These are phyloP conservation scores for Psephotus haematonotus DNA, from an alignment of 2,113 vertebrate genomes.

Conservation along the genomic window DNA sequence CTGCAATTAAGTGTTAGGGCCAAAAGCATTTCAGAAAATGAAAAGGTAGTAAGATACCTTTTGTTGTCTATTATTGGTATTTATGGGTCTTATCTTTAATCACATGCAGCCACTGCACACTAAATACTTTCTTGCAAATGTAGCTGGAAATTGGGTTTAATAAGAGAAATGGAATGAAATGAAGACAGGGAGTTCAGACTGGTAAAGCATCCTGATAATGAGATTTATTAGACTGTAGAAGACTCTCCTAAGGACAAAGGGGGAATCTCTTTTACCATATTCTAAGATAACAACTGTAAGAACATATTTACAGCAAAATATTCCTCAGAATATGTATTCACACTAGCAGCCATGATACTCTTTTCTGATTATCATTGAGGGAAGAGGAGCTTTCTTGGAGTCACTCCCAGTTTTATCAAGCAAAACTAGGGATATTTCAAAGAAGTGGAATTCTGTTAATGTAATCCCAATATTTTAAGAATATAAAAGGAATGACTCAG, in stretches of 20 bases:
- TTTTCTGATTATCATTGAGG: neutral
- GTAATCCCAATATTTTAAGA: neutral
- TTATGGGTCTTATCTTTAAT: neutral
- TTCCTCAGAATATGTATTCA: neutral
- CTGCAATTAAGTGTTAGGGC: conserved; percentile 1
- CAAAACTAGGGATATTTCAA: neutral
- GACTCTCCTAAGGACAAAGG: neutral
- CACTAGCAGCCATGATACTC: neutral
- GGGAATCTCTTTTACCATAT: neutral
- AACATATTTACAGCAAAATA: neutral
- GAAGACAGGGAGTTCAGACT: neutral
- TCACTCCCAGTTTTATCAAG: neutral
- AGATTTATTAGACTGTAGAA: neutral
- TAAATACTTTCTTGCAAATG: neutral
- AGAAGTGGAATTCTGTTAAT: neutral
- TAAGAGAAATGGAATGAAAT: neutral
- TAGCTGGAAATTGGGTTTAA: neutral
- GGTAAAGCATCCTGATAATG: neutral
- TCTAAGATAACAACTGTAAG: neutral
- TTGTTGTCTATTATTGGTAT: neutral
- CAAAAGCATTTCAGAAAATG: neutral
- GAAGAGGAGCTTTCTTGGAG: neutral
- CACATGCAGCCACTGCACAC: neutral
- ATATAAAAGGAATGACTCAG: rapidly evolving
- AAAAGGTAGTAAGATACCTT: neutral